A percentile compares a stretch with the other conserved stretches of the same genome.
Evolutionary conservation across 2,797 vertebrate genomes (phyloP).

Genomic region (Brachyalestes nurse): DNA sequence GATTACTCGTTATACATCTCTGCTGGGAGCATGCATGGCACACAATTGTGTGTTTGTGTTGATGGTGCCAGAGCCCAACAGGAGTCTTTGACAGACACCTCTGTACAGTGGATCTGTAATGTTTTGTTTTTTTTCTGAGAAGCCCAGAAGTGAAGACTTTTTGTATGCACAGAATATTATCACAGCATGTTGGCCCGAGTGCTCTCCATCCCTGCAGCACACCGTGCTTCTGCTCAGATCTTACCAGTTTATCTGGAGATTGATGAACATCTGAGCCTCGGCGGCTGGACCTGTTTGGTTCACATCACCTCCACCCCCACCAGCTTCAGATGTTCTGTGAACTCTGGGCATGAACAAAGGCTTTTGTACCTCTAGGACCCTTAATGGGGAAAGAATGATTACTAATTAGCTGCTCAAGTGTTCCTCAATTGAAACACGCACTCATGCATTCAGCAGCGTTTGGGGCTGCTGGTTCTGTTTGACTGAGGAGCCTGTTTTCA

Average conservation of each 20-base stretch:
- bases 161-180: conserved; percentile 20
- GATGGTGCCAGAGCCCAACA: not conserved
- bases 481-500: not conserved
- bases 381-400: not conserved
- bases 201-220: not conserved
- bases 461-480: not conserved
- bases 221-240: not conserved
- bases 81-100: conserved; percentile 17
- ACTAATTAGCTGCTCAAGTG: not conserved
- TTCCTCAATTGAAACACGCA: not conserved
- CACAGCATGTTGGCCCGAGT: not conserved
- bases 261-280: too few relatives aligned
- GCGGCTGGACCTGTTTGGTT: not conserved
- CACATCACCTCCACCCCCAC: not conserved
- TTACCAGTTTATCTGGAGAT: not conserved
- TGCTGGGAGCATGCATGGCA: not conserved
- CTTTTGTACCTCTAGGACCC: not conserved
- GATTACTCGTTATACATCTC: not conserved
- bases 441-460: not conserved
- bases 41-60: not conserved
- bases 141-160: conserved; percentile 1
- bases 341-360: not conserved
- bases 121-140: not conserved
- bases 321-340: not conserved
- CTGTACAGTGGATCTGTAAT: conserved; percentile 8